Evolutionary conservation across 2,113 vertebrate genomes (phyloP).

Genomic region (Plecotus auritus): DNA sequence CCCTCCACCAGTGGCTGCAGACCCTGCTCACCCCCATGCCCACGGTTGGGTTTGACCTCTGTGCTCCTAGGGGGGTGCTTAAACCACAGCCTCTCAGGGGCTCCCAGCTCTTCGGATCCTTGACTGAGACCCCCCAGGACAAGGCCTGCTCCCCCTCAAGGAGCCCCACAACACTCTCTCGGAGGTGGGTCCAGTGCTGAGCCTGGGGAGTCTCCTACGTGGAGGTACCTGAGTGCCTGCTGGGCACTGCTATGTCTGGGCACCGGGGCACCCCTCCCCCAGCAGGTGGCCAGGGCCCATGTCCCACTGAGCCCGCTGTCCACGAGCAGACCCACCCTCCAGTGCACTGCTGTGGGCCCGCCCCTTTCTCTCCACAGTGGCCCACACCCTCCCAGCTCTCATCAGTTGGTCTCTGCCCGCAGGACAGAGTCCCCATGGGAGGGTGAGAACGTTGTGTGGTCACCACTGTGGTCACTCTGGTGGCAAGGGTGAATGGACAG

Average conservation of each 20-base stretch:
- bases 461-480: not conserved
- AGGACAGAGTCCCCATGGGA: not conserved
- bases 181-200: not conserved
- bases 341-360: not conserved
- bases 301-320: not conserved
- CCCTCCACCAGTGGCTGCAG: not conserved
- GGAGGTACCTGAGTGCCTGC: not conserved
- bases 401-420: not conserved
- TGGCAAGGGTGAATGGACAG: not conserved
- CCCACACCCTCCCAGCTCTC: not conserved
- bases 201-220: not conserved
- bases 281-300: not conserved
- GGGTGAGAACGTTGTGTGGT: not conserved
- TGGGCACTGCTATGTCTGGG: not conserved
- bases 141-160: not conserved
- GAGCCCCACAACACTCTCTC: not conserved
- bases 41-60: no score
- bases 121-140: not conserved
- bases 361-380: not conserved
- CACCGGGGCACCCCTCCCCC: not conserved
- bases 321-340: not conserved
- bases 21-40: not conserved
- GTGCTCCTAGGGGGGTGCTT: not conserved
- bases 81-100: not conserved
- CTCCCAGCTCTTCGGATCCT: no score